These are phyloP conservation scores for Sminthurinus signatus DNA, from an alignment of 1,140 invertebrate genomes.

Conservation along the genomic window DNA sequence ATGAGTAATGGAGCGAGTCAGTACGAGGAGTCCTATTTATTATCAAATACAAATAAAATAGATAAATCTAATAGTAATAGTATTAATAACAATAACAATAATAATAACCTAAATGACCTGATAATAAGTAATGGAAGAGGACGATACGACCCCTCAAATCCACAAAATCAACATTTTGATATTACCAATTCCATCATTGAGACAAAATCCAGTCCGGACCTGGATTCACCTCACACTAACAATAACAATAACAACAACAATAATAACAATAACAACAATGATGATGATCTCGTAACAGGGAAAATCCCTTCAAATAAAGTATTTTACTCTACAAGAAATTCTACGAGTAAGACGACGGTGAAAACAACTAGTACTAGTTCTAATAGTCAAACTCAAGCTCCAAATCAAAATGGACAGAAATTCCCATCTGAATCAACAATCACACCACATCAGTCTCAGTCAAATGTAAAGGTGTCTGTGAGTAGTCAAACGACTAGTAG, in stretches of 20 bases:
- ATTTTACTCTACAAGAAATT: background rate
- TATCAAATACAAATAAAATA: constrained; percentile 13
- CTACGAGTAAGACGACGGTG: background rate
- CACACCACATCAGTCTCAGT: background rate
- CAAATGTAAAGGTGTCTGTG: background rate
- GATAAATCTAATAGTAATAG: too few species aligned
- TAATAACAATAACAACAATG: background rate
- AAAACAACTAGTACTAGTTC: background rate
- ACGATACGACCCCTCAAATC: constrained; percentile 11
- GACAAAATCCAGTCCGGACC: background rate
- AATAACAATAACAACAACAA: background rate
- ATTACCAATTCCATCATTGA: constrained; percentile 21
- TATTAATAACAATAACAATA: too few species aligned
- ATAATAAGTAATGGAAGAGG: constrained; percentile 9
- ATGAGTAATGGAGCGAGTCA: constrained; percentile 33
- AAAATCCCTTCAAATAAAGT: background rate
- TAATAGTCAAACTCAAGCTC: background rate
- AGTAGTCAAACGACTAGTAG: too few species aligned
- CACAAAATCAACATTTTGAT: constrained; percentile 10
- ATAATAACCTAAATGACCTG: too few species aligned
- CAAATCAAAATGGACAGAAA: background rate
- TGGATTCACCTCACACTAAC: too few species aligned
- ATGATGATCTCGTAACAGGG: background rate
- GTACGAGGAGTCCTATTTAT: constrained; percentile 32
- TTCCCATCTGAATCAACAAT: background rate